A percentile compares a stretch with the other conserved stretches of the same genome.
These are phyloP conservation scores for Campopleginae sp. DNA, from an alignment of 2,888 invertebrate species.

Conservation along the genomic window DNA sequence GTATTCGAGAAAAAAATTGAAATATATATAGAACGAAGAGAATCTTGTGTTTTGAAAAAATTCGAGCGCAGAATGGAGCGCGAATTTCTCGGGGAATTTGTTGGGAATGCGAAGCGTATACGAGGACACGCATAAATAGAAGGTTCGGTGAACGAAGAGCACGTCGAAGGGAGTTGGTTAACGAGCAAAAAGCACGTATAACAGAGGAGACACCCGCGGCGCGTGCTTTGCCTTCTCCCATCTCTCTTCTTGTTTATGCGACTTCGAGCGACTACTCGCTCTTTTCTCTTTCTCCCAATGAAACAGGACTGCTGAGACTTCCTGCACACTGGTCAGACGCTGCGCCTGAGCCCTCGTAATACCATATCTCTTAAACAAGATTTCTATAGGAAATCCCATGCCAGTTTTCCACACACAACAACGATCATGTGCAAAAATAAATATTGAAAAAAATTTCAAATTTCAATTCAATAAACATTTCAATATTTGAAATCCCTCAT, in stretches of 20 bases:
- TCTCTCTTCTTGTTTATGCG: conserved; percentile 50
- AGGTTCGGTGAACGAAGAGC: conserved; percentile 44
- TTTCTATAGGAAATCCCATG: background rate
- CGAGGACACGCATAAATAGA: conserved; percentile 8
- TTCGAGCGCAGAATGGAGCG: background rate
- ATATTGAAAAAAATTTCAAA: too few species aligned
- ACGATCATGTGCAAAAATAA: background rate
- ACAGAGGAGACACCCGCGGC: conserved; percentile 48
- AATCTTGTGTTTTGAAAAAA: conserved; percentile 14
- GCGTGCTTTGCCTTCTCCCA: conserved; percentile 55
- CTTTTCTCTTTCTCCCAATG: conserved; percentile 35
- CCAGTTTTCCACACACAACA: background rate
- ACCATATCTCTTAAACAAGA: background rate
- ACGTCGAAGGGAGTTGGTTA: conserved; percentile 58
- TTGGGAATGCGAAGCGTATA: conserved; percentile 28
- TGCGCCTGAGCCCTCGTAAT: conserved; percentile 6
- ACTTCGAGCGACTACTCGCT: conserved; percentile 13
- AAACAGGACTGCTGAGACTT: conserved; percentile 22
- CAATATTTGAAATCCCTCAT: too few species aligned
- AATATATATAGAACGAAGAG: background rate
- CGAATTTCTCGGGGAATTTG: conserved; percentile 33
- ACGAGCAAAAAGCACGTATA: conserved; percentile 66
- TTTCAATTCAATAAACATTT: too few species aligned
- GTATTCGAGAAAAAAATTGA: background rate
- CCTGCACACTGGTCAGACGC: conserved; percentile 29